Conservation (phyloP, 1,140 invertebrate genomes). For the Orchestia grillus region DNA sequence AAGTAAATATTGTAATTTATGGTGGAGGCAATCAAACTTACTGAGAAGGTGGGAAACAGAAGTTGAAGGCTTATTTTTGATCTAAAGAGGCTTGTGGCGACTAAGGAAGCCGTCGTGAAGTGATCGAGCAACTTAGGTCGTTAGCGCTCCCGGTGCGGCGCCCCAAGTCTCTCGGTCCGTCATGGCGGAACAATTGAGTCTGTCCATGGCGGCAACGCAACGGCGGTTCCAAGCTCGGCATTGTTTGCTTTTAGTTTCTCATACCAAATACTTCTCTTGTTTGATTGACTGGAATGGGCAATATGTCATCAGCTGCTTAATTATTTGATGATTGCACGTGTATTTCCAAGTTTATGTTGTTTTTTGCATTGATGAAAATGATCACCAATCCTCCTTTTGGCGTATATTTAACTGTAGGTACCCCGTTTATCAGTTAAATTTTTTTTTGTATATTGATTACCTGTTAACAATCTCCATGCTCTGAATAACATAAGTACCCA, state of each 20-base stretch:
- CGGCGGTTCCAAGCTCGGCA: not conserved
- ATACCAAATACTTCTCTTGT: not conserved
- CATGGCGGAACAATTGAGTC: not conserved
- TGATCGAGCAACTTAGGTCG: not conserved
- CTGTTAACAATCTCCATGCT: not conserved
- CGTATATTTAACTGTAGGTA: not conserved
- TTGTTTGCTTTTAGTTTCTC: not conserved
- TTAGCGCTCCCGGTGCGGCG: not conserved
- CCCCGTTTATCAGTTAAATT: not conserved
- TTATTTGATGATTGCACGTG: not conserved
- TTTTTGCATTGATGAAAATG: not conserved
- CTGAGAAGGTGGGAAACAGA: not conserved
- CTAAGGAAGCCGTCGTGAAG: conserved; percentile 5
- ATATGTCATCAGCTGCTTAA: not conserved
- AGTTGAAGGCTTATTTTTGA: not conserved
- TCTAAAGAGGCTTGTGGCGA: not conserved
- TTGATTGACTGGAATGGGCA: not conserved
- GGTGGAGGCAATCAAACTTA: not conserved
- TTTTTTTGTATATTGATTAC: not conserved
- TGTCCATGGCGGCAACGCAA: not conserved
- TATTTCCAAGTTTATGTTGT: not conserved
- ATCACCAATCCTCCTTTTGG: not conserved
- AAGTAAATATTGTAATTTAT: not conserved
- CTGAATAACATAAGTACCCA: not conserved
- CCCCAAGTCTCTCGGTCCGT: not conserved